Base-by-base conservation (phyloP, 1,140 invertebrate species). In the Chironomus tepperi region DNA sequence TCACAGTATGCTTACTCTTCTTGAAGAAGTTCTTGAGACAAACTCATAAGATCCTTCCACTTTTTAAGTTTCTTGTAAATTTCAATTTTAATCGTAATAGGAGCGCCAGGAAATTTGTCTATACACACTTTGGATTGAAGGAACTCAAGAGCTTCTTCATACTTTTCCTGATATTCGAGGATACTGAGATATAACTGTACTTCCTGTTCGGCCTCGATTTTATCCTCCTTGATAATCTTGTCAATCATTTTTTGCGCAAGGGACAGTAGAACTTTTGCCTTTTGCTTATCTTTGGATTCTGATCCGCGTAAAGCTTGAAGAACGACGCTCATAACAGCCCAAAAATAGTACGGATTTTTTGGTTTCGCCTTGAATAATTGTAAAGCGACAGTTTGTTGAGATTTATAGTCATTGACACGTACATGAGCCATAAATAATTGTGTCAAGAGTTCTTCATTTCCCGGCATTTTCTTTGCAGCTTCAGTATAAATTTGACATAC, bases 321-420 rank as follows among this genome's bases (percentile, higher is more conserved):
- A 16, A 98, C 90, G 80, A 96, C 89, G 81, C 95, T 97, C 91
- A 98, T 98, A 15, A 98, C 91, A 75, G 93, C 92, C 97, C 97
- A 99, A 83, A 97, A 98, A 81, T 97, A 98, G 83, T 98, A 99
- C 0, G 95, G 96, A 82, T 95, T 97, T 83, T 98, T 98, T 34
- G 93, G 91, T 80, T 91, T 91, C 42, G 94, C 83, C 84, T 96
- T 97, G 80, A 96, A 98, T 5, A 99, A 85, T 19, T 88, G 86
- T 85, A 98, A 88, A 0, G 97, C 97, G 8, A 91, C 90, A 75
- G 91, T 87, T 79, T 98, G 94, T 80, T 98, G 97, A 34, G 93
- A 91, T 80, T 94, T 94, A 79, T 93, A 96, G 83, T 98, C 91
- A 8, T 89, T 89, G 15, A 97, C 84, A 24, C 96, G 86, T 3